phyloP scores from a whole-genome alignment of 2,888 invertebrate genomes.

The Cerastis leucographa region DNA sequence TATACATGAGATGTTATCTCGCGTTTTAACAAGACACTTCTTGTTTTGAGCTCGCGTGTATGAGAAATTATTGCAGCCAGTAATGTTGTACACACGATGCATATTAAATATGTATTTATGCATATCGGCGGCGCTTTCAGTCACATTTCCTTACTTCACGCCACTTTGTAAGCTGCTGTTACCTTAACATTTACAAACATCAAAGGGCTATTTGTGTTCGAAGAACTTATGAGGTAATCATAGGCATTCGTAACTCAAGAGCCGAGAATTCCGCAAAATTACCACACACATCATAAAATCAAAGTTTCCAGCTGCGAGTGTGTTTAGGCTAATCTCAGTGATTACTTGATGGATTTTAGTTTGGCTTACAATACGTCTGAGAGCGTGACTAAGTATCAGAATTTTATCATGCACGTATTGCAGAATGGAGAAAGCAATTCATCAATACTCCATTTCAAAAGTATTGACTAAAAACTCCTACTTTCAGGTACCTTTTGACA shows the following conservation, averaged over 20 bases:
- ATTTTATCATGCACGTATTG: conserved; percentile 15
- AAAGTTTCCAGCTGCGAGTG: conserved; percentile 46
- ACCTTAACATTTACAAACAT: conserved; percentile 63
- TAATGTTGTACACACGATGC: conserved; percentile 41
- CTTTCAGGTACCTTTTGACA: neutral
- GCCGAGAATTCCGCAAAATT: conserved; percentile 61
- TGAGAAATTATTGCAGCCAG: conserved; percentile 40
- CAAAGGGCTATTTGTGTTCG: conserved; percentile 61
- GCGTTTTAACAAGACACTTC: conserved; percentile 55
- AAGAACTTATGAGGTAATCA: conserved; percentile 62
- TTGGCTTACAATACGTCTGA: conserved; percentile 30
- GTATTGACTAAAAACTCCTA: too few species aligned
- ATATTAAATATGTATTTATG: conserved; percentile 56
- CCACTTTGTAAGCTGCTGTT: conserved; percentile 47
- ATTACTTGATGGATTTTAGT: conserved; percentile 55
- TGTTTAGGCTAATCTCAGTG: conserved; percentile 56
- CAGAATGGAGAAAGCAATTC: conserved; percentile 4
- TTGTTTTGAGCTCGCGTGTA: conserved; percentile 53
- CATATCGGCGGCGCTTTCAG: conserved; percentile 48
- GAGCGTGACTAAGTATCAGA: conserved; percentile 15
- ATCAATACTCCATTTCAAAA: conserved; percentile 16
- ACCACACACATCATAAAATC: conserved; percentile 62
- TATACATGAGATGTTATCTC: conserved; percentile 64
- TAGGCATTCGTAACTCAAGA: conserved; percentile 56
- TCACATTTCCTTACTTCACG: conserved; percentile 46